Conservation (phyloP, 1,140 invertebrate species). For the Pteromalus puparum region DNA sequence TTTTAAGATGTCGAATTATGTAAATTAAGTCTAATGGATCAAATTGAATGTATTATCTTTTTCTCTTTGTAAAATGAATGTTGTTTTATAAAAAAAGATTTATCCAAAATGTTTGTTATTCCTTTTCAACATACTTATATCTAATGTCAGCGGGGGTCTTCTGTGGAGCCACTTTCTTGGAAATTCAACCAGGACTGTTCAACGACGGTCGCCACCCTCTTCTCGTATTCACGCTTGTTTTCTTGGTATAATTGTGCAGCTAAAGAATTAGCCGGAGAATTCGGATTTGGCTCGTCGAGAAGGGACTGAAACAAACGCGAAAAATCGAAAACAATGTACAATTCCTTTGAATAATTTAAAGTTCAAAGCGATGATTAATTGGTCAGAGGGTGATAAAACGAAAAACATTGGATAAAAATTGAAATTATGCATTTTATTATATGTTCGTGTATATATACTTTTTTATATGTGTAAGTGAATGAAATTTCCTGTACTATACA, state of each 20-base stretch:
- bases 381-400: conserved; percentile 52
- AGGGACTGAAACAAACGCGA: conserved; percentile 76
- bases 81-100: conserved; percentile 34
- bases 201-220: conserved; percentile 81
- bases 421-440: conserved; percentile 71
- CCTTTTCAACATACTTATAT: conserved; percentile 45
- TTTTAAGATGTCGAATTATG: conserved; percentile 40
- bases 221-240: conserved; percentile 83
- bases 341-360: neutral
- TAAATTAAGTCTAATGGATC: conserved; percentile 31
- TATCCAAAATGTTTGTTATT: conserved; percentile 11
- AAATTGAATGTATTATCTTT: conserved; percentile 24
- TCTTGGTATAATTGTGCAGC: conserved; percentile 83
- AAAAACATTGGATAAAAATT: conserved; percentile 61
- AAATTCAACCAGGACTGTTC: conserved; percentile 81
- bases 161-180: conserved; percentile 70
- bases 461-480: conserved; percentile 61
- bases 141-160: conserved; percentile 73
- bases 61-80: conserved; percentile 19
- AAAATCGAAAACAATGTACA: conserved; percentile 11
- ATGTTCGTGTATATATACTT: conserved; percentile 63
- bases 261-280: conserved; percentile 82
- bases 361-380: neutral
- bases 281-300: conserved; percentile 83
- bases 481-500: conserved; percentile 51